Percentiles rank a stretch among this genome's conserved stretches.
Conservation (phyloP, 2,797 vertebrate species). For the Myotis findleyi region DNA sequence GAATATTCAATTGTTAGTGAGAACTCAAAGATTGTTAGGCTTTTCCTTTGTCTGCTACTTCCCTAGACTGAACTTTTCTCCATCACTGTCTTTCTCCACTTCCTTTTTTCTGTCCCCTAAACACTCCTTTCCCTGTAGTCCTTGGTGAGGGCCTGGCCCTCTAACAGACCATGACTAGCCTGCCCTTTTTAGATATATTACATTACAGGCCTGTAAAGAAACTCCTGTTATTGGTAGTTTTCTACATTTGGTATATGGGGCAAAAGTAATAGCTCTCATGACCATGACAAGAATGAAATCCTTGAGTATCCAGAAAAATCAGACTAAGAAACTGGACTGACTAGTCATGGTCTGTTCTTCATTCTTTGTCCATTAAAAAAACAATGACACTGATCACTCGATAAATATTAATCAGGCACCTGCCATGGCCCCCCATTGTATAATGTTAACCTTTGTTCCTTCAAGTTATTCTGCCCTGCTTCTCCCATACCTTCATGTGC, state of each 20-base stretch:
- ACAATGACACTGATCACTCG: not conserved
- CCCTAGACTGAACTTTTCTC: not conserved
- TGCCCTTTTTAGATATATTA: not conserved
- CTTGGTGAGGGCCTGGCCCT: not conserved
- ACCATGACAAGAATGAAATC: slow-evolving; percentile 44
- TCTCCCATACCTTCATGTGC: not conserved
- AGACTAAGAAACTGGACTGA: slow-evolving; percentile 40
- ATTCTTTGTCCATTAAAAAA: not conserved
- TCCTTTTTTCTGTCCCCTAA: not conserved
- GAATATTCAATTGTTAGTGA: not conserved
- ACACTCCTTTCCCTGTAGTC: not conserved
- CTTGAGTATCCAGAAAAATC: slow-evolving; percentile 18
- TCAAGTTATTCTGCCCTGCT: slow-evolving; percentile 8
- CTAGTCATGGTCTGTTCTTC: not conserved
- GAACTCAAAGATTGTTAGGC: not conserved
- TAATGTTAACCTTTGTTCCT: slow-evolving; percentile 3
- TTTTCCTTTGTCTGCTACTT: not conserved
- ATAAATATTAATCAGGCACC: not conserved
- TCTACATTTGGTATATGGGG: not conserved
- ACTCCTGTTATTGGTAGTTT: slow-evolving; percentile 1
- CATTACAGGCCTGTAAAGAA: slow-evolving; percentile 48
- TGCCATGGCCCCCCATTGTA: not conserved
- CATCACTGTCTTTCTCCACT: not conserved
- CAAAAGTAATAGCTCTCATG: slow-evolving; percentile 34
- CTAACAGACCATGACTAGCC: not conserved